Percentiles rank a stretch among this genome's conserved stretches.
Evolutionary conservation across 1,140 invertebrate species (phyloP).

Genomic region (Geopemphigus sp.): DNA sequence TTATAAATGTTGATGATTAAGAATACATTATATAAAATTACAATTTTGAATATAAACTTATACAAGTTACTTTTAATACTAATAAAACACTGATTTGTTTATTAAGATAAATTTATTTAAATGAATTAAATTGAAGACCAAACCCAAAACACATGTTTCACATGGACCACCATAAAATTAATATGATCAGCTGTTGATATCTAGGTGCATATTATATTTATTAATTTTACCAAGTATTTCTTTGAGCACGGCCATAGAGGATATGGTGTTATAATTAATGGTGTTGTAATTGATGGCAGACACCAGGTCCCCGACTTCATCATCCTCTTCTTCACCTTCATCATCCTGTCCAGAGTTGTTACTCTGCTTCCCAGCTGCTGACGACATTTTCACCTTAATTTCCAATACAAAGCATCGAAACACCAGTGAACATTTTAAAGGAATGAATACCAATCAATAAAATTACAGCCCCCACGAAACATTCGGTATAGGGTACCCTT

Average conservation of each 20-base stretch:
- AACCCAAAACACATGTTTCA: slow-evolving; percentile 31
- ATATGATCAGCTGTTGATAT: slow-evolving; percentile 36
- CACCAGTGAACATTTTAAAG: slow-evolving; percentile 43
- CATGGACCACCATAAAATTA: neutral
- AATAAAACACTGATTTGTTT: neutral
- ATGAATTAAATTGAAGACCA: neutral
- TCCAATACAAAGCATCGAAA: slow-evolving; percentile 40
- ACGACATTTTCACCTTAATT: slow-evolving; percentile 48
- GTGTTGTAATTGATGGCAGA: slow-evolving; percentile 69
- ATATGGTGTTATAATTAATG: slow-evolving; percentile 65
- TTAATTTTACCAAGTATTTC: slow-evolving; percentile 61
- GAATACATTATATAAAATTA: neutral
- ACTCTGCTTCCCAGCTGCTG: slow-evolving; percentile 31
- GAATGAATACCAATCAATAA: slow-evolving; percentile 33
- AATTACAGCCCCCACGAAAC: slow-evolving; percentile 2
- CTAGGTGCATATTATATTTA: slow-evolving; percentile 22
- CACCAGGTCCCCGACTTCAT: slow-evolving; percentile 65
- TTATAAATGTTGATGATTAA: neutral
- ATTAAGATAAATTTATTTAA: neutral
- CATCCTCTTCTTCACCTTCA: slow-evolving; percentile 56
- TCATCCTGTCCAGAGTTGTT: slow-evolving; percentile 33
- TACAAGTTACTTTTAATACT: neutral
- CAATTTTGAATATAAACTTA: neutral
- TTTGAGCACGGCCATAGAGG: slow-evolving; percentile 65
- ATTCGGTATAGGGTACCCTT: slow-evolving; percentile 16